Percentiles rank a stretch among this genome's conserved stretches.
Evolutionary conservation across 1,140 invertebrate genomes (phyloP).

Genomic region (Gryon sp.): DNA sequence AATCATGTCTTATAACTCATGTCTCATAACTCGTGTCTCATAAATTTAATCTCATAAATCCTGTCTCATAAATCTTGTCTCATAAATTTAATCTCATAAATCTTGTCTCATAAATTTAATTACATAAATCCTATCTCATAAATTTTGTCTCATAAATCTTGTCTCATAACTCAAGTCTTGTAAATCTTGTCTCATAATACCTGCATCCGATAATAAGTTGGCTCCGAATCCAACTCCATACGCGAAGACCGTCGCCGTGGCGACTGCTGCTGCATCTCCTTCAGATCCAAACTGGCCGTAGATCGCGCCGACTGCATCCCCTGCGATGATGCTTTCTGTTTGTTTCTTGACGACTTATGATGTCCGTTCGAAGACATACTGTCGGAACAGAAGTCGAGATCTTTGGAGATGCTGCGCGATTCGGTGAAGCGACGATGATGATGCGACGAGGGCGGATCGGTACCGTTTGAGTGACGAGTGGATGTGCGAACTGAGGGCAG

Average conservation of each 20-base stretch:
- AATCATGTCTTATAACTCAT: too few species aligned
- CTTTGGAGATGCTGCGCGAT: constrained; percentile 62
- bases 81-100: too few species aligned
- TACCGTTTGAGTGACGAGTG: constrained; percentile 66
- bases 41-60: too few species aligned
- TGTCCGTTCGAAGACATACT: constrained; percentile 65
- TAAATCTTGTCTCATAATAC: constrained; percentile 45
- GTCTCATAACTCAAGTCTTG: too few species aligned
- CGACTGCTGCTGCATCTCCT: constrained; percentile 66
- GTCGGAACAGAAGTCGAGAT: constrained; percentile 69
- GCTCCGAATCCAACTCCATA: constrained; percentile 76
- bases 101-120: too few species aligned
- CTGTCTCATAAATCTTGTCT: too few species aligned
- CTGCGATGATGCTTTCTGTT: constrained; percentile 67
- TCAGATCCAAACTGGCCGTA: constrained; percentile 72
- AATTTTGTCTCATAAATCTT: too few species aligned
- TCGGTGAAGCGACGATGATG: constrained; percentile 60
- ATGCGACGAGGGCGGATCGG: constrained; percentile 68
- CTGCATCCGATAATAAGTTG: constrained; percentile 75
- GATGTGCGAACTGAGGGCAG: constrained; percentile 67
- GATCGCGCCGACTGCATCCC: constrained; percentile 69
- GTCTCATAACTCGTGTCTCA: too few species aligned
- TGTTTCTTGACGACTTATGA: constrained; percentile 68
- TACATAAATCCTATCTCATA: too few species aligned
- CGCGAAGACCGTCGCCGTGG: constrained; percentile 69